A percentile compares a stretch with the other conserved stretches of the same genome.
These are phyloP conservation scores for Drosophila austrosaltans DNA, from an alignment of 2,888 invertebrate genomes.

Conservation along the genomic window DNA sequence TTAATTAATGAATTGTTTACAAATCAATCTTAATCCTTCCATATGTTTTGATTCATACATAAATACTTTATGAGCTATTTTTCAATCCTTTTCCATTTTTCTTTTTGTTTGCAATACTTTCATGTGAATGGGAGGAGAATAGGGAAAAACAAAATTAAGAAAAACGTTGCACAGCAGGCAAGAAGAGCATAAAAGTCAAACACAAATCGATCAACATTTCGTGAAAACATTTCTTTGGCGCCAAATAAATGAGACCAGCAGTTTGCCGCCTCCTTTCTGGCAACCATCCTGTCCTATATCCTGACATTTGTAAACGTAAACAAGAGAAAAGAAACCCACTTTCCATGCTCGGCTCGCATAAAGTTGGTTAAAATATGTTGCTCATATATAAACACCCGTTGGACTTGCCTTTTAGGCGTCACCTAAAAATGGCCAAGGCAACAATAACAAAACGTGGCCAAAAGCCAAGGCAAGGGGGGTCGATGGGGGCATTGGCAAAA, in stretches of 20 bases:
- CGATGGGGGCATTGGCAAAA: not conserved
- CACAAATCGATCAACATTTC: conserved; percentile 59
- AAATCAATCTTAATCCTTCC: too few species aligned
- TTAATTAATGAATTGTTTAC: too few species aligned
- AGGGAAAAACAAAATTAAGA: conserved; percentile 16
- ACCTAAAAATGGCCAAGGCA: conserved; percentile 42
- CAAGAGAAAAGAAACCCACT: conserved; percentile 38
- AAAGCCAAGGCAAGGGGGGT: not conserved
- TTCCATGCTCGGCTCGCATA: conserved; percentile 42
- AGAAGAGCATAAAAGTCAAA: conserved; percentile 42
- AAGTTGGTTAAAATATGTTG: conserved; percentile 65
- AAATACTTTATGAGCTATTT: too few species aligned
- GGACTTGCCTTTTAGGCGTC: conserved; percentile 55
- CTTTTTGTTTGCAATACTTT: too few species aligned
- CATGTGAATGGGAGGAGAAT: not conserved
- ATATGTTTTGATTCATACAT: too few species aligned
- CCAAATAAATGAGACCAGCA: conserved; percentile 51
- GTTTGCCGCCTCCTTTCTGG: too few species aligned
- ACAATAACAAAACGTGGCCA: conserved; percentile 25
- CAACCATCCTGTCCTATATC: not conserved
- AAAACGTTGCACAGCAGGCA: conserved; percentile 16
- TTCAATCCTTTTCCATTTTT: too few species aligned
- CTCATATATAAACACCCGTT: conserved; percentile 60
- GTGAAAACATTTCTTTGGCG: conserved; percentile 43
- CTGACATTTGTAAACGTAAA: conserved; percentile 58